Evolutionary conservation across 2,888 invertebrate species (phyloP).

Genomic region (Hypena proboscidalis): DNA sequence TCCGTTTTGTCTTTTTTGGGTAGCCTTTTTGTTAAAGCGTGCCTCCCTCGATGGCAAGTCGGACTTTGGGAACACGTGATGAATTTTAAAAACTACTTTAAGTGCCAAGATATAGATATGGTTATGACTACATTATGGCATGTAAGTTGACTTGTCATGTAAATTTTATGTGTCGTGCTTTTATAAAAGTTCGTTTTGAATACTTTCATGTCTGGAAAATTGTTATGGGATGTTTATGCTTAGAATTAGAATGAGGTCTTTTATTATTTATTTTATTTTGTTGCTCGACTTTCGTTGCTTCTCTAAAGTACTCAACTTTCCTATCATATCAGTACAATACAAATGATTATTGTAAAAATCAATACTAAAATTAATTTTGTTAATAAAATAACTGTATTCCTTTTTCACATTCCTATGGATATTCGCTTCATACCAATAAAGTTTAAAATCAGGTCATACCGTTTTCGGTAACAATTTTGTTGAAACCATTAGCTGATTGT

Average conservation of each 20-base stretch:
- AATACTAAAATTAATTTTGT: too few species aligned
- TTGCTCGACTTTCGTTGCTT: conserved; percentile 8
- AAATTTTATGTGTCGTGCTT: conserved; percentile 61
- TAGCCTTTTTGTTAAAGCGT: conserved; percentile 69
- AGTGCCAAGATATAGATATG: conserved; percentile 65
- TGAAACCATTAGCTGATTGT: conserved; percentile 50
- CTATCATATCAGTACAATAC: too few species aligned
- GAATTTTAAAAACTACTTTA: conserved; percentile 77
- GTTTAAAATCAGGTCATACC: conserved; percentile 30
- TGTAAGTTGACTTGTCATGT: conserved; percentile 71
- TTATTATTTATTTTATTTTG: conserved; percentile 37
- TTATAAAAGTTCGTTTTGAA: conserved; percentile 54
- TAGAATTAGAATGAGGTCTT: conserved; percentile 51
- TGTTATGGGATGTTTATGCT: conserved; percentile 51
- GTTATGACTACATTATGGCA: conserved; percentile 66
- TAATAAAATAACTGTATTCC: too few species aligned
- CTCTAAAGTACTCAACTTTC: conserved; percentile 1
- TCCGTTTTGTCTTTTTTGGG: conserved; percentile 56
- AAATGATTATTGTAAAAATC: too few species aligned
- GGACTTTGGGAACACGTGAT: conserved; percentile 68
- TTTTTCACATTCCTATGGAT: too few species aligned
- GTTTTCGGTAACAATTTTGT: conserved; percentile 42
- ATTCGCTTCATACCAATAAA: conserved; percentile 9
- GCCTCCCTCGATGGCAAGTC: conserved; percentile 65
- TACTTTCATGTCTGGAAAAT: conserved; percentile 52